phyloP scores from a whole-genome alignment of 2,797 vertebrate species.

The Tympanoctomys barrerae region DNA sequence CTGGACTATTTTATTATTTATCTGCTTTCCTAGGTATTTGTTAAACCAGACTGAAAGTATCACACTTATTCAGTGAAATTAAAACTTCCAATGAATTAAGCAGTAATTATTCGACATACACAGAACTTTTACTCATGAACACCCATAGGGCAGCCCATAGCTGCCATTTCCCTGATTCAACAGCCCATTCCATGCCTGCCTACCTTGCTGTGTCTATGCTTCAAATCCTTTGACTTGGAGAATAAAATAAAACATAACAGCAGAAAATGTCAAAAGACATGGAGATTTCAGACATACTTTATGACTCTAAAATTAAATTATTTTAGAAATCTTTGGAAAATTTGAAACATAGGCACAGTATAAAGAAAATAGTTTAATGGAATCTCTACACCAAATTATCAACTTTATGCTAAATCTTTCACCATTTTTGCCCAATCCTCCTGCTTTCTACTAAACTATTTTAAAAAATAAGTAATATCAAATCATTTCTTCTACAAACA shows the following conservation, averaged over 20 bases:
- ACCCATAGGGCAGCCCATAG: not conserved
- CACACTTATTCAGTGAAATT: not conserved
- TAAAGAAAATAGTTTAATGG: not conserved
- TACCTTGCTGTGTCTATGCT: not conserved
- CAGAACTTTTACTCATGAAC: not conserved
- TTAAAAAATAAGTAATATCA: conserved; percentile 30
- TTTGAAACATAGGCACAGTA: not conserved
- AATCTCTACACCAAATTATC: not conserved
- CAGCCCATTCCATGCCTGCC: not conserved
- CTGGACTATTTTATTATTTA: not conserved
- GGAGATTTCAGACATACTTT: not conserved
- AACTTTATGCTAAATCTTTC: not conserved
- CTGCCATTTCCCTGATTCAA: not conserved
- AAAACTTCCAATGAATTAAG: conserved; percentile 13
- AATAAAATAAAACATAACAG: not conserved
- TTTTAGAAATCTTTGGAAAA: not conserved
- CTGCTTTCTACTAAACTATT: not conserved
- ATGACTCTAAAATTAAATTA: not conserved
- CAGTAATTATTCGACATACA: not conserved
- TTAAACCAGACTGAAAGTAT: not conserved
- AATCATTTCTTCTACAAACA: not conserved
- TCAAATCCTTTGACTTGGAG: not conserved
- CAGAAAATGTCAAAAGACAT: not conserved
- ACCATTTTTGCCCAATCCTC: not conserved
- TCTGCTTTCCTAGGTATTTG: conserved; percentile 14